A percentile compares a stretch with the other conserved stretches of the same genome.
Evolutionary conservation across 1,140 invertebrate genomes (phyloP).

Genomic region (Solenopsis fugax): DNA sequence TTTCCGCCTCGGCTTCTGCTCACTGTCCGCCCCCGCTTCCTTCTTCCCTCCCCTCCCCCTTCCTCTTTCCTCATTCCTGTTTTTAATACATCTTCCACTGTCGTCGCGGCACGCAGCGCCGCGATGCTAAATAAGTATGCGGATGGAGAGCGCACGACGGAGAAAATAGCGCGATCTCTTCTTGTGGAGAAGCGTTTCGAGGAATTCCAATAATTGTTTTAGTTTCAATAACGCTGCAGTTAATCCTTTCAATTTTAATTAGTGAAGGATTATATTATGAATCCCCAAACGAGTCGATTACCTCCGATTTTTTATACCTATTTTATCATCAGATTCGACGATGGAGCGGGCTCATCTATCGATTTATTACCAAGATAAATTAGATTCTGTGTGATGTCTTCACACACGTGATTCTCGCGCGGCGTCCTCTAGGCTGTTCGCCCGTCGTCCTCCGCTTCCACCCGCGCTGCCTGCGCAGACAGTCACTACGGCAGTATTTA

Average conservation of each 20-base stretch:
- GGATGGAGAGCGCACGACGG: background rate
- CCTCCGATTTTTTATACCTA: background rate
- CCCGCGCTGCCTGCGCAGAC: slow-evolving; percentile 48
- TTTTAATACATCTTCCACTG: slow-evolving; percentile 54
- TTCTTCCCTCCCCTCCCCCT: slow-evolving; percentile 24
- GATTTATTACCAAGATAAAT: slow-evolving; percentile 13
- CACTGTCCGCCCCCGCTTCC: slow-evolving; percentile 23
- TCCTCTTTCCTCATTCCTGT: slow-evolving; percentile 43
- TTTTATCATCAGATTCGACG: background rate
- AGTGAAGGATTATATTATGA: background rate
- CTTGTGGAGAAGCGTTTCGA: background rate
- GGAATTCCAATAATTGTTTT: background rate
- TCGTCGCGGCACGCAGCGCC: slow-evolving; percentile 21
- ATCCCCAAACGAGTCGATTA: background rate
- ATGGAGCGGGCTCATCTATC: background rate
- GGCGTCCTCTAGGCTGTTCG: slow-evolving; percentile 4
- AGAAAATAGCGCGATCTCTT: background rate
- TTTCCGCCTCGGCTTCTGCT: slow-evolving; percentile 77
- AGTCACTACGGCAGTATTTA: slow-evolving; percentile 80
- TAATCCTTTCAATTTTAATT: background rate
- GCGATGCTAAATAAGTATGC: background rate
- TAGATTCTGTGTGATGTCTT: slow-evolving; percentile 32
- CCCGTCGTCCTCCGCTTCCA: slow-evolving; percentile 35
- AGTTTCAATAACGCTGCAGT: background rate
- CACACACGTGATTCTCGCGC: background rate